Conservation (phyloP, 2,797 vertebrate species). For the Botia kubotai region DNA sequence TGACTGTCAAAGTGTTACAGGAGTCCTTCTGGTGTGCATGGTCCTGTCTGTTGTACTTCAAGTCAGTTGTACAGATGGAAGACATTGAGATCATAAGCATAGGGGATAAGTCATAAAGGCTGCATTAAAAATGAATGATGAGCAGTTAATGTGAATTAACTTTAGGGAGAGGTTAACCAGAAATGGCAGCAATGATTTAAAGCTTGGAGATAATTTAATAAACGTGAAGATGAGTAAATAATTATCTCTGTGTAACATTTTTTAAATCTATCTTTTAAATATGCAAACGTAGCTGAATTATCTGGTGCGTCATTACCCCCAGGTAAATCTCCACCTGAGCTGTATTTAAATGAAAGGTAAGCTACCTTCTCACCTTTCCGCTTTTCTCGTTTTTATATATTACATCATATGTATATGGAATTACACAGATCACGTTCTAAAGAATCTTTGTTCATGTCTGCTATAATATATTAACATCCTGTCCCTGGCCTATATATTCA, state of each 20-base stretch:
- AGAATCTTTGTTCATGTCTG: too few relatives aligned
- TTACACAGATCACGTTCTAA: too few relatives aligned
- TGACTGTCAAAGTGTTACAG: conserved; percentile 1
- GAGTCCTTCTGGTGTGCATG: neutral
- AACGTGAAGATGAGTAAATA: too few relatives aligned
- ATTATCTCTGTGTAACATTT: too few relatives aligned
- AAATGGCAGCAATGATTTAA: too few relatives aligned
- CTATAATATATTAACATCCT: conserved; percentile 12
- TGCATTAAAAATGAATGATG: conserved; percentile 45
- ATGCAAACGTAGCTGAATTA: neutral
- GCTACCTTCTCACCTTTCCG: too few relatives aligned
- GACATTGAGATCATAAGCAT: neutral
- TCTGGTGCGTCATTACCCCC: neutral
- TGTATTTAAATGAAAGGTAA: conserved; percentile 20
- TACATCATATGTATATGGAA: too few relatives aligned
- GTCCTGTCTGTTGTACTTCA: neutral
- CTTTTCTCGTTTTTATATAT: too few relatives aligned
- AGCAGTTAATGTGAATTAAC: conserved; percentile 18
- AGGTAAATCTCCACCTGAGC: neutral
- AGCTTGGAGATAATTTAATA: too few relatives aligned
- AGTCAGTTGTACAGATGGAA: neutral
- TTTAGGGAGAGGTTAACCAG: neutral
- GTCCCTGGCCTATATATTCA: neutral
- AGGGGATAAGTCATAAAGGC: neutral
- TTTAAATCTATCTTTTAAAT: neutral